A percentile compares a stretch with the other conserved stretches of the same genome.
phyloP scores from a whole-genome alignment of 2,888 invertebrate genomes.

The Drosophila helvetica region DNA sequence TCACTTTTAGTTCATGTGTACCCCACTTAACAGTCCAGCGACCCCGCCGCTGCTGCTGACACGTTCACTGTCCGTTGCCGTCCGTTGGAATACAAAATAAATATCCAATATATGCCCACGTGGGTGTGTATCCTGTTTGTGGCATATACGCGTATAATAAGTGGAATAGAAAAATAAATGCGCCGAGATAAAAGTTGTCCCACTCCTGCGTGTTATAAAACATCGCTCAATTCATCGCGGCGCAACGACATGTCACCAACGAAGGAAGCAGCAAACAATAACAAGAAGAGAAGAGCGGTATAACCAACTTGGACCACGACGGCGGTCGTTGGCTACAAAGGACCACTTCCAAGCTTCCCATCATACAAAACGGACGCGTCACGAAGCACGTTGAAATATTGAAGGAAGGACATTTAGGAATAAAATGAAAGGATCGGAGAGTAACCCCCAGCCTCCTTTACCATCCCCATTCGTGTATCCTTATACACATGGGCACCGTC shows the following conservation, averaged over 20 bases:
- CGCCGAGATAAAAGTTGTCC: constrained; percentile 79
- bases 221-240: constrained; percentile 65
- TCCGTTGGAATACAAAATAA: constrained; percentile 79
- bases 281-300: constrained; percentile 19
- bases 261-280: constrained; percentile 61
- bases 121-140: constrained; percentile 80
- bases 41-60: constrained; percentile 65
- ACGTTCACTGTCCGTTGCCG: constrained; percentile 70
- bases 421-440: constrained; percentile 79
- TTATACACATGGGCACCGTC: constrained; percentile 47
- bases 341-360: constrained; percentile 74
- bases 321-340: constrained; percentile 55
- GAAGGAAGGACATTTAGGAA: constrained; percentile 81
- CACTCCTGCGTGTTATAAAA: constrained; percentile 39
- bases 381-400: constrained; percentile 81
- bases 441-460: constrained; percentile 67
- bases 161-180: constrained; percentile 82
- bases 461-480: constrained; percentile 47
- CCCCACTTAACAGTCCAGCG: constrained; percentile 52
- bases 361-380: constrained; percentile 76
- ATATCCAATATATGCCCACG: constrained; percentile 78
- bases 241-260: constrained; percentile 78
- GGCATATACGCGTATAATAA: constrained; percentile 80
- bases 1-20: constrained; percentile 5
- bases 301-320: constrained; percentile 47